Evolutionary conservation across 1,140 invertebrate genomes (phyloP).

Genomic region (Pinna nobilis): DNA sequence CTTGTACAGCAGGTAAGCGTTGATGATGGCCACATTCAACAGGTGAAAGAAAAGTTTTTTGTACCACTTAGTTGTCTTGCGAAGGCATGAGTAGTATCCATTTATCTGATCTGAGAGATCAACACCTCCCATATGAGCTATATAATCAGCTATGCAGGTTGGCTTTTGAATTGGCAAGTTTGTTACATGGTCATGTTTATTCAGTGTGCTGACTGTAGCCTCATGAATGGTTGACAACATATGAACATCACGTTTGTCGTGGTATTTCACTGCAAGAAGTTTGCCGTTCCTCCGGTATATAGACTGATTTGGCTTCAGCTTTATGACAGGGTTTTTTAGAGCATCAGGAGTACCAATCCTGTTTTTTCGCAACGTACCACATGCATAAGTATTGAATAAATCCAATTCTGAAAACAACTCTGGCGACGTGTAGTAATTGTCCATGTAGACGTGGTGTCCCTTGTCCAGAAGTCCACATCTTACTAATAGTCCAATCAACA

Average conservation of each 20-base stretch:
- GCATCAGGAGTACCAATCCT: constrained; percentile 21
- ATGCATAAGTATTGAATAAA: constrained; percentile 25
- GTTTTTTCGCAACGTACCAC: constrained; percentile 39
- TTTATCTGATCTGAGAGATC: constrained; percentile 29
- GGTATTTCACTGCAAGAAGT: constrained; percentile 15
- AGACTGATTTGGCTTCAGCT: constrained; percentile 4
- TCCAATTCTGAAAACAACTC: neutral
- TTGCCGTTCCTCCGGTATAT: constrained; percentile 12
- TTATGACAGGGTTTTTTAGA: neutral
- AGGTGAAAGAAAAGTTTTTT: no score
- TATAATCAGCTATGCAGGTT: constrained; percentile 9
- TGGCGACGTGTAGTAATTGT: constrained; percentile 24
- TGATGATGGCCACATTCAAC: constrained; percentile 1
- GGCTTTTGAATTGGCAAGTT: constrained; percentile 19
- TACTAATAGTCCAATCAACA: neutral
- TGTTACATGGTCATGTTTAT: constrained; percentile 11
- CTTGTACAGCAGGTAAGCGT: neutral
- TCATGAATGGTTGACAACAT: constrained; percentile 39
- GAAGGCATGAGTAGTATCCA: neutral
- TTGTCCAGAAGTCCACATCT: neutral
- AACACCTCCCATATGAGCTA: constrained; percentile 21
- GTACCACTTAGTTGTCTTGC: constrained; percentile 7
- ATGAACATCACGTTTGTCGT: constrained; percentile 39
- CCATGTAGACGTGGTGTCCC: constrained; percentile 13
- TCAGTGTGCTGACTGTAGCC: neutral